These are phyloP conservation scores for Aleiodes alternator DNA, from an alignment of 2,888 invertebrate genomes.

Conservation along the genomic window DNA sequence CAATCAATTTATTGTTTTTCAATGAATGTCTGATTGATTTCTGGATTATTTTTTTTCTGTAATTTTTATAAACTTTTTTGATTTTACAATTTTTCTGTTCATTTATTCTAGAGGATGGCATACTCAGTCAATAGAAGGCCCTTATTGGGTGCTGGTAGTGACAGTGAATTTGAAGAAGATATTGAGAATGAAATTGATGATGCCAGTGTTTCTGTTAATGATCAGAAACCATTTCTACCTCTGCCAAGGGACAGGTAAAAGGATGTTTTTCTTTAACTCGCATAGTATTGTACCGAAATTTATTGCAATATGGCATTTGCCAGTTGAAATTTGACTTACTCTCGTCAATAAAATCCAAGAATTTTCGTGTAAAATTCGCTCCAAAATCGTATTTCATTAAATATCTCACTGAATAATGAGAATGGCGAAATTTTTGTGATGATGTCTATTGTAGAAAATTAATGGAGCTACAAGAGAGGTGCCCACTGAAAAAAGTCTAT, in stretches of 20 bases:
- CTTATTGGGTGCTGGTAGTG: conserved; percentile 75
- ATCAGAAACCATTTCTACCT: conserved; percentile 73
- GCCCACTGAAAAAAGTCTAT: too few species aligned
- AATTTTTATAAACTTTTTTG: too few species aligned
- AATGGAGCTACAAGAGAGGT: too few species aligned
- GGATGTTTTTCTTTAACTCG: not conserved
- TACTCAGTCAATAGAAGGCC: conserved; percentile 76
- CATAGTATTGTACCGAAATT: too few species aligned
- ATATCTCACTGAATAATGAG: too few species aligned
- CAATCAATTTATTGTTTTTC: not conserved
- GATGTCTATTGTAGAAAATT: too few species aligned
- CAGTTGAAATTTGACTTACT: too few species aligned
- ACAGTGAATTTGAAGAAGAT: conserved; percentile 74
- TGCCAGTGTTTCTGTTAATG: conserved; percentile 66
- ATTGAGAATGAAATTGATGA: conserved; percentile 70
- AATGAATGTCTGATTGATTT: not conserved
- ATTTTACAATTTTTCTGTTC: not conserved
- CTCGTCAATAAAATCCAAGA: too few species aligned
- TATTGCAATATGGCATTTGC: too few species aligned
- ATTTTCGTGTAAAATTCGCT: too few species aligned
- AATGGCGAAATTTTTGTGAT: too few species aligned
- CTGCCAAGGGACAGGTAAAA: conserved; percentile 73
- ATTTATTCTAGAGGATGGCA: conserved; percentile 63
- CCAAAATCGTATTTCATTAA: too few species aligned
- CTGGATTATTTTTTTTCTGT: not conserved